These are phyloP conservation scores for Apamea crenata DNA, from an alignment of 2,888 invertebrate species.

Conservation along the genomic window DNA sequence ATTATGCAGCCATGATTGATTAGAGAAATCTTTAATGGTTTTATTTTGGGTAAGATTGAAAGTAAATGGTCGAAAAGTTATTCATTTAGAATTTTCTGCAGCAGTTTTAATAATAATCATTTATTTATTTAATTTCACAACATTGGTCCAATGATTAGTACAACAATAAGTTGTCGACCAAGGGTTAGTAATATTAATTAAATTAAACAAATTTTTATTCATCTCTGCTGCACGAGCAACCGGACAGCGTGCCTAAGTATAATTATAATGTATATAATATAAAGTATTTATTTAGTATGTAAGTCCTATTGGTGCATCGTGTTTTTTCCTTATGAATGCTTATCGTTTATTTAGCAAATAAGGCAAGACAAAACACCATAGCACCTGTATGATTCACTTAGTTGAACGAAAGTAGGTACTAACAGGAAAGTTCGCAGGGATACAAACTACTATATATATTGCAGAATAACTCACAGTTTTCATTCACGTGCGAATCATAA, in stretches of 20 bases:
- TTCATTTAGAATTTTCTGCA: no score
- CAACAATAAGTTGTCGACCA: no score
- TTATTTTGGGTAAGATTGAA: no score
- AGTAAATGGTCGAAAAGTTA: background rate
- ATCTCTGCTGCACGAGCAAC: no score
- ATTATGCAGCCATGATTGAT: background rate
- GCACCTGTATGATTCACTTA: constrained; percentile 52
- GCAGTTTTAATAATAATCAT: background rate
- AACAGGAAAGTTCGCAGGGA: constrained; percentile 46
- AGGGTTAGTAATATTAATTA: no score
- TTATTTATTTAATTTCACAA: no score
- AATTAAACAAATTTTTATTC: no score
- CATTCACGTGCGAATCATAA: constrained; percentile 60
- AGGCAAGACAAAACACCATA: background rate
- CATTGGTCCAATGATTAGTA: no score
- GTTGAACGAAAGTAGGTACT: constrained; percentile 19
- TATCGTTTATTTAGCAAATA: background rate
- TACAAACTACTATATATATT: constrained; percentile 54
- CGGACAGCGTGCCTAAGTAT: no score
- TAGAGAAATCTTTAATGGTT: background rate
- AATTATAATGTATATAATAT: no score
- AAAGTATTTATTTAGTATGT: no score
- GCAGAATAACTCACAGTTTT: constrained; percentile 55
- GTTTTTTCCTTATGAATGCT: background rate
- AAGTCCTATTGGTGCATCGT: no score